Base-by-base conservation (phyloP, 1,140 invertebrate species). In the Idris sp. region DNA sequence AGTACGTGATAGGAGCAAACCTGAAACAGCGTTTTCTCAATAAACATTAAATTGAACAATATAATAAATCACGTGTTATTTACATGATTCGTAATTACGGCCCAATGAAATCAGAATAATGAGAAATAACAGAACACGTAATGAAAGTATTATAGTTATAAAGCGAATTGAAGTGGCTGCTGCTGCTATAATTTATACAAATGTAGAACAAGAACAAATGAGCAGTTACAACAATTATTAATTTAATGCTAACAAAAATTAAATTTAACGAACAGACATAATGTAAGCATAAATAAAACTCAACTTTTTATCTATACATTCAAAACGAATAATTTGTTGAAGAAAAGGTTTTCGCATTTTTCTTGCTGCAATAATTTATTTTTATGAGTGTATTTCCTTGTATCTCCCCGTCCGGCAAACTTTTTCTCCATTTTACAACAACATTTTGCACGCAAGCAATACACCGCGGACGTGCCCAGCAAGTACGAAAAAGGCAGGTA, bases 11-110 rank as follows among this genome's bases (percentile, higher is more conserved):
- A 36, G 14, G 6, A 36, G 14, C 33, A 36, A 9, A 9, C 6
- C 2, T 14, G 33, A 36, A 36, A 10, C 33, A 15, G 14, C 6
- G 30, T 35, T 40, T 48, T 22, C 40, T 13, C 7, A 33, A n/a
- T 33, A 33, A 43, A 43, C 38, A 43, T 26, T 30, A 16, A 19
- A 10, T 16, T 40, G 22, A 40, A 40, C 22, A 40, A 43, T 58
- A 15, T 58, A 13, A 43, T 58, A 43, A 43, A 58, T 43, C 40
- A 58, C 16, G 13, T 14, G 15, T 33, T 43, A 44, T 44, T 43
- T 43, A 25, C 10, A 33, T 11, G 28, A 44, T 44, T 44, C 13
- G 38, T 44, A 58, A 58, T 58, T 58, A 44, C 28, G 11, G 28
- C 3, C 11, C 13, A 33, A 15, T 16, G 28, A 43, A 33, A 58